Evolutionary conservation across 2,797 vertebrate species (phyloP), one percentile per base, ranked within the genome.

Genomic region (Crenichthys baileyi): DNA sequence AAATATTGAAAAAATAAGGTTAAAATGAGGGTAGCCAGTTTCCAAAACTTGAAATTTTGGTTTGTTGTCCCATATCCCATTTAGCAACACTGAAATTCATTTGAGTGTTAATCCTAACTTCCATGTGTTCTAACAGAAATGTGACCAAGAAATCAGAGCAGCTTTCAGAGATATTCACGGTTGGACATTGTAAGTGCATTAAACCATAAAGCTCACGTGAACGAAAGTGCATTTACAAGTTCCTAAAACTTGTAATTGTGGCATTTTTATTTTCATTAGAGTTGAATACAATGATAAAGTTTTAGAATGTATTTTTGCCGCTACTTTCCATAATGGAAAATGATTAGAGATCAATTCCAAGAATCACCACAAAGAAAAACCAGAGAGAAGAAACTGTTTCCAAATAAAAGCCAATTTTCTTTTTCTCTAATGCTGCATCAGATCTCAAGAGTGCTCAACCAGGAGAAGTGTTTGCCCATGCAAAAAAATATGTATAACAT

Each of bases 381-480:
- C 44, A 29, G n/a, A 16, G 46, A 26, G 36, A 51, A 39, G 9
- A 39, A 4, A 41, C 5, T 12, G 11, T 16, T 20, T 67, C 18
- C 6, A 39, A 22, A 3, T 39, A 22, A 67, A 67, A 11, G 18
- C 63, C 36, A 67, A 36, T 63, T 63, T 63, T 29, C 29, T 18
- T 36, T 36, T 63, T 41, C 36, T 67, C 3, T 24, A 39, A 41
- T 22, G 11, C 70, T 18, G 44, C 78, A 11, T 41, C 74, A 13
- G 72, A 12, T 26, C 16, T 76, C 7, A 8, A 75, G 44, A n/a
- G 73, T 39, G 72, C 74, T 80, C 81, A 85, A 85, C 86, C 73
- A 22, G 63, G 51, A 80, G 22, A 80, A 65, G 60, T 77, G 79
- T 83, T 89, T 77, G 76, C 83, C 70, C 20, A 50, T 18, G 13